Base-by-base conservation (phyloP, 2,797 vertebrate species). In the Eidolon dupreanum region DNA sequence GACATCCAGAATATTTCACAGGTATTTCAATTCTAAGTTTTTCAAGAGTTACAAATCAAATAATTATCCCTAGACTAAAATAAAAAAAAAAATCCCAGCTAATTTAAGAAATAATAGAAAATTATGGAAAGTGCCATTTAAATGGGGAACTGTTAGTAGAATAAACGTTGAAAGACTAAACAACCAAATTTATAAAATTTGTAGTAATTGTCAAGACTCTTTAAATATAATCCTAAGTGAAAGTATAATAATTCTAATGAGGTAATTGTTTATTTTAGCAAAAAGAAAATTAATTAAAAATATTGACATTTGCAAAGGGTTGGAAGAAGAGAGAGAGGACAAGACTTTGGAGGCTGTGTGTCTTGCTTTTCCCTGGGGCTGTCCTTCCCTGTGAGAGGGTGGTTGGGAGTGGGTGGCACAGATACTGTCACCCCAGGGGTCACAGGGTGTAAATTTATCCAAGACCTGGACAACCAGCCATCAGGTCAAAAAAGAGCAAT, bases 131-230 rank as follows among this genome's bases (percentile, higher is more conserved):
- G 70, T 17, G 13, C 26, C 90, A 57, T 86, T 97, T 97, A 88
- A 96, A 90, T 92, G 20, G 97, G 77, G 90, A 97, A 94, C 33
- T 95, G 33, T 84, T 95, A 20, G 24, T 79, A 93, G 85, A 97
- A 95, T 94, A 82, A 86, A 78, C n/a, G 68, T 57, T 51, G 81
- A 75, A 84, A 87, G 78, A 43, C 51, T 93, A 73, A 95, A 85
- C 63, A 90, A 22, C 74, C 96, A 94, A 33, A 71, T 88, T 95
- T 90, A 20, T 66, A 78, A 93, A 41, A 75, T 90, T 87, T 91
- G 15, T 46, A 73, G 77, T 97, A 90, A 96, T 93, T 97, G 93
- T 90, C 49, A 79, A 63, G 89, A 90, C 1, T 33, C 13, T 83
- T 92, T 95, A 96, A 97, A 91, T 89, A 53, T 19, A 82, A 41